Evolutionary conservation across 2,888 invertebrate species (phyloP).

Genomic region (Caenorhabditis macrosperma): DNA sequence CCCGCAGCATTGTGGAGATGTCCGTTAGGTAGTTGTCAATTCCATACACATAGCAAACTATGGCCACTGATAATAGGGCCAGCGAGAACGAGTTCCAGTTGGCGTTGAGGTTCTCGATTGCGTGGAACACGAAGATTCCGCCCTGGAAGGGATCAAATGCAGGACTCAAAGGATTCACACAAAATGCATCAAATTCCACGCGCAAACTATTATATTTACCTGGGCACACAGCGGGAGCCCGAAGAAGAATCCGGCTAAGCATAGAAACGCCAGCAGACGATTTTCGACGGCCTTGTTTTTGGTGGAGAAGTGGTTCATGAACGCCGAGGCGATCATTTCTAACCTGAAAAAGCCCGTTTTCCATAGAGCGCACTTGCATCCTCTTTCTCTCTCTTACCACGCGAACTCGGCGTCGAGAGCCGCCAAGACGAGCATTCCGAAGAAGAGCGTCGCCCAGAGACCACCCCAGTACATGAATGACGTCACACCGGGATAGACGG

Average conservation of each 20-base stretch:
- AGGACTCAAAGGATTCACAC: too few species aligned
- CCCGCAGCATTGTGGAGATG: constrained; percentile 69
- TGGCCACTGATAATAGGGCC: constrained; percentile 69
- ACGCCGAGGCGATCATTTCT: constrained; percentile 77
- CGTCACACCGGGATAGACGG: constrained; percentile 78
- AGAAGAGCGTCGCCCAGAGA: constrained; percentile 77
- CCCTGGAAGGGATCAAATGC: too few species aligned
- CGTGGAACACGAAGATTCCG: constrained; percentile 78
- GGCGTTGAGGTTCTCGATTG: constrained; percentile 78
- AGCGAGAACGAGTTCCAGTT: constrained; percentile 79
- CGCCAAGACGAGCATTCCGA: constrained; percentile 75
- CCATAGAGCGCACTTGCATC: background rate
- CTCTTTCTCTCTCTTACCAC: constrained; percentile 42
- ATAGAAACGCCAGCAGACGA: constrained; percentile 70
- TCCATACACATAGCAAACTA: constrained; percentile 77
- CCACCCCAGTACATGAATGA: constrained; percentile 76
- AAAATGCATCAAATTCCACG: too few species aligned
- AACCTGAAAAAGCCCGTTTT: constrained; percentile 73
- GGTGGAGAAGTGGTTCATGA: constrained; percentile 75
- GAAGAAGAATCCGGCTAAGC: constrained; percentile 74
- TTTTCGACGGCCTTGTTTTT: constrained; percentile 75
- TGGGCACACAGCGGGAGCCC: constrained; percentile 77
- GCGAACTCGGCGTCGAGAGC: constrained; percentile 71
- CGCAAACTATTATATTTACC: too few species aligned
- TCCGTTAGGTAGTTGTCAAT: constrained; percentile 76